phyloP scores from a whole-genome alignment of 2,113 vertebrate genomes.

The Bubo bubo region DNA sequence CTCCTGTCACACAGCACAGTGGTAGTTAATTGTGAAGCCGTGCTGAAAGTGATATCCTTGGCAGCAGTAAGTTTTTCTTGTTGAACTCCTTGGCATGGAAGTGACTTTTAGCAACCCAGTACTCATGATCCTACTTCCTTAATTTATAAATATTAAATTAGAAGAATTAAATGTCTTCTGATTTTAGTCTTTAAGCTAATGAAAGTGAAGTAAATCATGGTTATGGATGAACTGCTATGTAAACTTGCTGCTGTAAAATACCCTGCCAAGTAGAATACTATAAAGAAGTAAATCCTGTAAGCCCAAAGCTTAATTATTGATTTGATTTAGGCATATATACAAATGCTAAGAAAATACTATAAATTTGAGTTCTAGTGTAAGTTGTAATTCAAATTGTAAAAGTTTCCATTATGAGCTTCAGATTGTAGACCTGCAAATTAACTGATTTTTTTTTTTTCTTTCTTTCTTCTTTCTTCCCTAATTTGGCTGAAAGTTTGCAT shows the following conservation, averaged over 20 bases:
- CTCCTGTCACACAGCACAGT: neutral
- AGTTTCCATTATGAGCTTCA: neutral
- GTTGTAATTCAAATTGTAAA: constrained; percentile 25
- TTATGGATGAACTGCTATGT: constrained; percentile 39
- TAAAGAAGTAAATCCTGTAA: constrained; percentile 38
- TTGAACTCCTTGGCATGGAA: constrained; percentile 30
- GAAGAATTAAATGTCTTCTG: constrained; percentile 59
- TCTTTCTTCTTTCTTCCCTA: neutral
- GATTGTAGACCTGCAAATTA: neutral
- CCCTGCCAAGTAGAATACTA: neutral
- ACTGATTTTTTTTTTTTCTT: neutral
- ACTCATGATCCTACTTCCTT: constrained; percentile 42
- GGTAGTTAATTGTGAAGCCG: neutral
- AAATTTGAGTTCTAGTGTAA: neutral
- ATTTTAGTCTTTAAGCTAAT: constrained; percentile 53
- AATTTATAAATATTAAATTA: constrained; percentile 59
- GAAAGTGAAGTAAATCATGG: constrained; percentile 27
- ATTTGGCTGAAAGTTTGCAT: neutral
- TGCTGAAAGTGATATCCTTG: constrained; percentile 10
- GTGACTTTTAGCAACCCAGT: constrained; percentile 13
- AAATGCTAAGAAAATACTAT: constrained; percentile 31
- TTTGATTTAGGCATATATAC: constrained; percentile 40
- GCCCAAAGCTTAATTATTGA: constrained; percentile 13
- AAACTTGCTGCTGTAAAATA: constrained; percentile 40
- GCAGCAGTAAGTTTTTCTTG: constrained; percentile 10